Percentiles rank a stretch among this genome's conserved stretches.
Conservation (phyloP, 2,113 vertebrate genomes). For the Petrocephalus zakoni region DNA sequence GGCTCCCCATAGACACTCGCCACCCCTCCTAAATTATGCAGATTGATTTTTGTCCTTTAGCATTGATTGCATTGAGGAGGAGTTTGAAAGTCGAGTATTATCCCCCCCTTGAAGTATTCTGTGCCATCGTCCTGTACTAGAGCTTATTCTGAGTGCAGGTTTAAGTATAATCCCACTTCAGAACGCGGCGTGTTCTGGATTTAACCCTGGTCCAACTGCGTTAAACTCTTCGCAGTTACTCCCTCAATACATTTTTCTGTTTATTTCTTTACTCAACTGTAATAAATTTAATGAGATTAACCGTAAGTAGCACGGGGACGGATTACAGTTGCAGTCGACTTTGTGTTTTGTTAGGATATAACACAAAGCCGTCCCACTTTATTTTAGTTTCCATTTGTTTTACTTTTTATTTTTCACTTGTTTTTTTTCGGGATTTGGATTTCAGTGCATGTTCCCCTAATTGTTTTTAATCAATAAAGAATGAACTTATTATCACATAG, state of each 20-base stretch:
- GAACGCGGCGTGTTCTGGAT: background rate
- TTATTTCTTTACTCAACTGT: conserved; percentile 15
- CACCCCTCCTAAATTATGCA: background rate
- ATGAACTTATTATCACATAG: conserved; percentile 50
- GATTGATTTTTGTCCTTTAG: background rate
- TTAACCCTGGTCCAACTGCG: conserved; percentile 9
- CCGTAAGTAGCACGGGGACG: conserved; percentile 27
- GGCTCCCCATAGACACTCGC: background rate
- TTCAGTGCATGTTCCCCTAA: conserved; percentile 74
- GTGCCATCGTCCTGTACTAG: conserved; percentile 22
- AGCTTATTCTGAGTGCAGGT: background rate
- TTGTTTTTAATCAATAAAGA: conserved; percentile 79
- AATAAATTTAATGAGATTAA: conserved; percentile 16
- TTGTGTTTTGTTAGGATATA: conserved; percentile 57
- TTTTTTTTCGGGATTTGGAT: conserved; percentile 66
- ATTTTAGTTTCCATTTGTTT: conserved; percentile 45
- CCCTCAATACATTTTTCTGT: background rate
- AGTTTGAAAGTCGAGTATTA: conserved; percentile 17
- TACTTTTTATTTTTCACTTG: conserved; percentile 14
- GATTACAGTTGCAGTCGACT: conserved; percentile 50
- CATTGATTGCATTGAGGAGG: conserved; percentile 6
- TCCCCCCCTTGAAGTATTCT: conserved; percentile 17
- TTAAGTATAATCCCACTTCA: background rate
- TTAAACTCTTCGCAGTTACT: background rate
- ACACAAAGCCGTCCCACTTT: conserved; percentile 63